These are phyloP conservation scores for Dasysyrphus albostriatus DNA, from an alignment of 2,888 invertebrate species.

Conservation along the genomic window DNA sequence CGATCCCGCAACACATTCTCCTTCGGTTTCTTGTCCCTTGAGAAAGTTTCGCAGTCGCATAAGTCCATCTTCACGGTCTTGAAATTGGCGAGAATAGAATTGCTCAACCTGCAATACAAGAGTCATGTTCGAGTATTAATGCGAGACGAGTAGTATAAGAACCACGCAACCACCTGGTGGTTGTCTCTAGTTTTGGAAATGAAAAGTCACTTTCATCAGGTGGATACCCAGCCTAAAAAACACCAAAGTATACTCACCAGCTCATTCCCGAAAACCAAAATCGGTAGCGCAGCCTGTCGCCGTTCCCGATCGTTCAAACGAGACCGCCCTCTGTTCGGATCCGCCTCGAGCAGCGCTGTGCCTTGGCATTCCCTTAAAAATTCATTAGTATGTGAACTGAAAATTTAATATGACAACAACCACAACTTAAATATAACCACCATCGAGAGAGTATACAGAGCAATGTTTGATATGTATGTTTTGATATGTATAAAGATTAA, in stretches of 20 bases:
- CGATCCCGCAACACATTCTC: conserved; percentile 78
- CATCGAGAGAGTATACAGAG: conserved; percentile 76
- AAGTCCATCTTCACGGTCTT: conserved; percentile 95
- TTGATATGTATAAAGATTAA: conserved; percentile 52
- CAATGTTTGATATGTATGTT: conserved; percentile 70
- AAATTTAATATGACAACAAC: conserved; percentile 78
- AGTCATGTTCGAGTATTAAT: background rate
- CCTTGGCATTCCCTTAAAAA: conserved; percentile 90
- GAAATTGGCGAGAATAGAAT: conserved; percentile 94
- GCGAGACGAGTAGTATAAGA: background rate
- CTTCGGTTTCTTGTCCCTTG: conserved; percentile 80
- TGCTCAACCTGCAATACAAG: conserved; percentile 89
- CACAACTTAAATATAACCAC: conserved; percentile 75
- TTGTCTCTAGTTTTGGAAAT: background rate
- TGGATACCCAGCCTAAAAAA: background rate
- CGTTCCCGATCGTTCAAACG: conserved; percentile 91
- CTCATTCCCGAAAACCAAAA: conserved; percentile 95
- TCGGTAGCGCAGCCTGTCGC: conserved; percentile 94
- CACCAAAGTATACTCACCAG: conserved; percentile 85
- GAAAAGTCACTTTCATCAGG: background rate
- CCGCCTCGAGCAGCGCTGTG: conserved; percentile 84
- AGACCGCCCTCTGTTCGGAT: conserved; percentile 84
- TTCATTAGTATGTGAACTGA: conserved; percentile 92
- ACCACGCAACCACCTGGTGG: too few relatives aligned
- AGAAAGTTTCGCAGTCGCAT: conserved; percentile 85